Evolutionary conservation across 2,888 invertebrate species (phyloP), one percentile per base, ranked within the genome.

Genomic region (Thereva unica): DNA sequence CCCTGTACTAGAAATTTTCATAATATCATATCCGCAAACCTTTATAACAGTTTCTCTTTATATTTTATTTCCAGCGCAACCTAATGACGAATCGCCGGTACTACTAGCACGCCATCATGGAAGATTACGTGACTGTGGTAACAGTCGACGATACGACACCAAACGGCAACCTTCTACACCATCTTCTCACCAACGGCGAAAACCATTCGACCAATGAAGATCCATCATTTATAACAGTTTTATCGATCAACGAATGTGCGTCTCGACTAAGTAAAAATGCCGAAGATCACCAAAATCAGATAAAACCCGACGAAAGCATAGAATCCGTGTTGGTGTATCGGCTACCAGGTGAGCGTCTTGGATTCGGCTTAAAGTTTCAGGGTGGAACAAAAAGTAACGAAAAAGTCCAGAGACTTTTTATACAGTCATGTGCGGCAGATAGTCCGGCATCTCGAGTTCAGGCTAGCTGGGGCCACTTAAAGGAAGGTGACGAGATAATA

Each of bases 281-380:
- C 4, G 38, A 5, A 8, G 47, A 52, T 34, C 38, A 55, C 74
- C n/a, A n/a, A n/a, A 75, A 54, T 72, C 37, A 4, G 4, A 49
- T n/a, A 1, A 9, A 47, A 8, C 59, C 57, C 12, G 78, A 83
- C 72, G 78, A 82, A 70, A 83, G 87, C 71, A 83, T 84, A 7
- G 91, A 93, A 73, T 88, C 89, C 76, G 89, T 95, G 44, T 85
- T 89, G 64, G 90, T 96, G 59, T 91, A 91, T 73, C 85, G 95
- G 71, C 85, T 95, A 64, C 92, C 93, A 0, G 95, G 95, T 0
- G 95, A 95, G 76, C 87, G 93, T 45, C 85, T 96, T 5, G 96
- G 96, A 1, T 91, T 96, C 76, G 95, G 95, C 0, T 83, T 96
- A 1, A 93, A 94, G 78, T 95, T 96, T 77, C 95, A 95, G 81